Evolutionary conservation across 2,113 vertebrate species (phyloP).

Genomic region (Centropus bengalensis): DNA sequence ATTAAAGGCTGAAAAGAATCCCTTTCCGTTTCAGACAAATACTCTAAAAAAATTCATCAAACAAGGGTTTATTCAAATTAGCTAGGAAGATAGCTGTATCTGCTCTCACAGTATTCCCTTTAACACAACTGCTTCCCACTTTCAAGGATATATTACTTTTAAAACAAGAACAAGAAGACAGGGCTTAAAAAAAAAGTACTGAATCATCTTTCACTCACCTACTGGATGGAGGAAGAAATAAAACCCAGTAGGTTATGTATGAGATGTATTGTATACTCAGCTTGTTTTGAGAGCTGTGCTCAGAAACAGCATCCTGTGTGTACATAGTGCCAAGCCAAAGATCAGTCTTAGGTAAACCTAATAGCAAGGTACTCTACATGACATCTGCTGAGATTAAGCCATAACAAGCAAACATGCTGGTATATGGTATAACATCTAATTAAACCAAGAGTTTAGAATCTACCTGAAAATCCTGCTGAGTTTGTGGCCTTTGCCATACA

Average conservation of each 20-base stretch:
- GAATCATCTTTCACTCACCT: neutral
- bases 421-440: neutral
- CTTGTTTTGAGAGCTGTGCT: neutral
- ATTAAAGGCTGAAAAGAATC: neutral
- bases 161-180: neutral
- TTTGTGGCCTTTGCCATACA: neutral
- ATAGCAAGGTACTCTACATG: neutral
- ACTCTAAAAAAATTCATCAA: neutral
- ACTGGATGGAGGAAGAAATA: neutral
- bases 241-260: neutral
- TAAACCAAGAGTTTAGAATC: neutral
- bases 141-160: neutral
- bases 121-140: neutral
- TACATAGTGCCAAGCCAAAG: neutral
- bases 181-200: neutral
- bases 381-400: neutral
- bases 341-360: neutral
- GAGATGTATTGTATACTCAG: neutral
- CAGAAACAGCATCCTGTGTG: accelerated
- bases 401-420: neutral
- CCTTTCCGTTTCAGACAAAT: neutral
- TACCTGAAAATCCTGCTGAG: neutral
- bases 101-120: neutral
- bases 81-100: neutral
- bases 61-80: neutral